A percentile compares a stretch with the other conserved stretches of the same genome.
phyloP scores from a whole-genome alignment of 2,797 vertebrate species.

The Pangasius sanitwongsei region DNA sequence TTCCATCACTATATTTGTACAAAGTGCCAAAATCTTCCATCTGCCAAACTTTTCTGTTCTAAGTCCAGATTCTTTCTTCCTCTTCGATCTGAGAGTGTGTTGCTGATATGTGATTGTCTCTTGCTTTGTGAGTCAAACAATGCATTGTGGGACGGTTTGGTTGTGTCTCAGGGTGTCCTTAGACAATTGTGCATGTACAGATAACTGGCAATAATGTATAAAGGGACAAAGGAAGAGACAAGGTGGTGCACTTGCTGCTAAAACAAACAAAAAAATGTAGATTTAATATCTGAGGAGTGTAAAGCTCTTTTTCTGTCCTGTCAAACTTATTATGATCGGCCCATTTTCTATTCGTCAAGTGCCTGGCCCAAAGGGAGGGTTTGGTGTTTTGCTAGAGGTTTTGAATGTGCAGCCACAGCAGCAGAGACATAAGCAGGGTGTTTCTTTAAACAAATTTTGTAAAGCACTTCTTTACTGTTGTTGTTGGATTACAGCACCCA shows the following conservation, averaged over 20 bases:
- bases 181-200: slow-evolving; percentile 60
- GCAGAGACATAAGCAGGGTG: slow-evolving; percentile 49
- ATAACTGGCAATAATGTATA: slow-evolving; percentile 62
- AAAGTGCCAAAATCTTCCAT: slow-evolving; percentile 74
- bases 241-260: slow-evolving; percentile 69
- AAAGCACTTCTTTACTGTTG: slow-evolving; percentile 68
- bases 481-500: slow-evolving; percentile 64
- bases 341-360: slow-evolving; percentile 58
- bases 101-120: slow-evolving; percentile 53
- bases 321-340: slow-evolving; percentile 52
- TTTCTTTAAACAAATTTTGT: slow-evolving; percentile 37
- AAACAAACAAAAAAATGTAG: slow-evolving; percentile 54
- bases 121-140: slow-evolving; percentile 52
- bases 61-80: slow-evolving; percentile 47
- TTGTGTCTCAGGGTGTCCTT: slow-evolving; percentile 61
- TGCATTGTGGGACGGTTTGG: slow-evolving; percentile 48
- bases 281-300: slow-evolving; percentile 51
- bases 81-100: slow-evolving; percentile 43
- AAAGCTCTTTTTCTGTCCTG: slow-evolving; percentile 42
- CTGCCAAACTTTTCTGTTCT: slow-evolving; percentile 49
- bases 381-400: slow-evolving; percentile 57
- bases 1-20: slow-evolving; percentile 54
- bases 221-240: slow-evolving; percentile 61
- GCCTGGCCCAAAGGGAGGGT: slow-evolving; percentile 54
- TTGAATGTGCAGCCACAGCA: slow-evolving; percentile 69